Conservation (phyloP, 2,113 vertebrate genomes). For the Mesocricetus auratus region DNA sequence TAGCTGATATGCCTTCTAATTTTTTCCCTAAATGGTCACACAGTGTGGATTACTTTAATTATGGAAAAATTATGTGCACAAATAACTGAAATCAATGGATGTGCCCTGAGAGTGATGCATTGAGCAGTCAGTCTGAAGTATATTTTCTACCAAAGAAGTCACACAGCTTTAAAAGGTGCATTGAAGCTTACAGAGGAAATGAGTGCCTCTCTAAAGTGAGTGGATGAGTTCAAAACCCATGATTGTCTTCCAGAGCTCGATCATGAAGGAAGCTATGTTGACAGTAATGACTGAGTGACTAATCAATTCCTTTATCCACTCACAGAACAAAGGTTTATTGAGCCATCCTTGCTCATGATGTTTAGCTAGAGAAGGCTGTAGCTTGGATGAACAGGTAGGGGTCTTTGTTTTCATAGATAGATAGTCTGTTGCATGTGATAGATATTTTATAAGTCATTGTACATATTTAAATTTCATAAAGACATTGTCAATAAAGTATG, state of each 20-base stretch:
- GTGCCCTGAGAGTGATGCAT: background rate
- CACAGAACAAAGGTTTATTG: background rate
- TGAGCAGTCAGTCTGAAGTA: background rate
- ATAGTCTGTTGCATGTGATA: background rate
- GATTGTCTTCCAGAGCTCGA: constrained; percentile 19
- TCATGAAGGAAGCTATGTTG: background rate
- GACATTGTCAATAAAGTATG: background rate
- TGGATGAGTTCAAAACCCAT: background rate
- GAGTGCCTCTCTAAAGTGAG: background rate
- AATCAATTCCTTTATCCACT: background rate
- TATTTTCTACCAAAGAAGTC: background rate
- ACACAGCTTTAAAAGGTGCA: background rate
- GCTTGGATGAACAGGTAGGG: background rate
- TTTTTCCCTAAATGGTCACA: constrained; percentile 16
- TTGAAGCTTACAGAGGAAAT: constrained; percentile 1
- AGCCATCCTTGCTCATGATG: background rate
- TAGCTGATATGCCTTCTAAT: background rate
- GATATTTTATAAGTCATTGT: background rate
- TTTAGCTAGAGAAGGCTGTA: background rate
- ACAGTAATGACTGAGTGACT: background rate
- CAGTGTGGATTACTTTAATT: constrained; percentile 12
- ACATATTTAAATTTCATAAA: constrained; percentile 19
- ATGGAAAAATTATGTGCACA: background rate
- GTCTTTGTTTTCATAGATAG: background rate
- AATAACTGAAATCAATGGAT: background rate